These are phyloP conservation scores for Chloroceryle amazona DNA, from an alignment of 2,797 vertebrate species.

Conservation along the genomic window DNA sequence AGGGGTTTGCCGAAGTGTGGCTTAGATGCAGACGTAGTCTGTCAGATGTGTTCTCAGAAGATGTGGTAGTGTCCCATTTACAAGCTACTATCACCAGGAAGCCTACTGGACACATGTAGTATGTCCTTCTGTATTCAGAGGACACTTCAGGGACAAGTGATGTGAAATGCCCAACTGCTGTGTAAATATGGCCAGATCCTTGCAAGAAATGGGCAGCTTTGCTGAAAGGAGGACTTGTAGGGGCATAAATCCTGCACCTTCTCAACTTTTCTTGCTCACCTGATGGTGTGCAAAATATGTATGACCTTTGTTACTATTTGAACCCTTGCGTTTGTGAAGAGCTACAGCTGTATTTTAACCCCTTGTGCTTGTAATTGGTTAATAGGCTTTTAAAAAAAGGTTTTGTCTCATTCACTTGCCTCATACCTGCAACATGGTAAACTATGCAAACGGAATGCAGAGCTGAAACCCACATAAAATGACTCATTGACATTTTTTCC, in stretches of 20 bases:
- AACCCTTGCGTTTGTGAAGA: not conserved
- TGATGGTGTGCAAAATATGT: not conserved
- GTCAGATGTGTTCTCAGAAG: constrained; percentile 11
- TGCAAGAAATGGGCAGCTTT: not conserved
- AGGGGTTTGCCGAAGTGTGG: constrained; percentile 16
- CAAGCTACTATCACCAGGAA: not conserved
- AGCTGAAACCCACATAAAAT: not conserved
- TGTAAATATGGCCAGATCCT: not conserved
- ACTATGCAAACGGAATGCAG: not conserved
- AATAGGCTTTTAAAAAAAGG: not conserved
- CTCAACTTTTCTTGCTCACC: not conserved
- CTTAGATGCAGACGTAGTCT: not conserved
- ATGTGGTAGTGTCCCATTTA: constrained; percentile 26
- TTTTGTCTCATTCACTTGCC: not conserved
- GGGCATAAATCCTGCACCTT: not conserved
- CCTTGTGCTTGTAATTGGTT: not conserved
- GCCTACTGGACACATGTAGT: not conserved
- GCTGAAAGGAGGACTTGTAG: not conserved
- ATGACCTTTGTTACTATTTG: not conserved
- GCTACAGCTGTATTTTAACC: not conserved
- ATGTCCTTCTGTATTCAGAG: not conserved
- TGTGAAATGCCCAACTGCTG: not conserved
- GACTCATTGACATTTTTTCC: not conserved
- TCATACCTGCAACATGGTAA: not conserved
- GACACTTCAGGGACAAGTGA: not conserved